Conservation (phyloP, 35 echinoderm and acorn worm genomes). For the Nesometra sesokonis region DNA sequence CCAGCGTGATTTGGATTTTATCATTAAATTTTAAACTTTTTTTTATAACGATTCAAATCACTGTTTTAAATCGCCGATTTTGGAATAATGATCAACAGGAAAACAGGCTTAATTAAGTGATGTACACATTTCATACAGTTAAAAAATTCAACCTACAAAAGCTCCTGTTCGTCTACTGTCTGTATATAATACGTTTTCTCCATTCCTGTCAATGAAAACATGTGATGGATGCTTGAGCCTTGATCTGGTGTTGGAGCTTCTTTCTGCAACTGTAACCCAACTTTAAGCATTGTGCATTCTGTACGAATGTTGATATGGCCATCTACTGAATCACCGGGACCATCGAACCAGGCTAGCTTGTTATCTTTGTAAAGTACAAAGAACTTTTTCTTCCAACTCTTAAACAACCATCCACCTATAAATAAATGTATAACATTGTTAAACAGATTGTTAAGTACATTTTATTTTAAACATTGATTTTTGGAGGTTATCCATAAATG, state of each 20-base stretch:
- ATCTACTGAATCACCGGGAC: not conserved
- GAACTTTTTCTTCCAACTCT: constrained; percentile 43
- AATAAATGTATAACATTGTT: not conserved
- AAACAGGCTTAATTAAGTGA: too few species aligned
- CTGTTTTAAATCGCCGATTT: too few species aligned
- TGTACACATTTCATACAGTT: too few species aligned
- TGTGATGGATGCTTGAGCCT: constrained; percentile 9
- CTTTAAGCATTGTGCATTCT: constrained; percentile 45
- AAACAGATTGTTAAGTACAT: not conserved
- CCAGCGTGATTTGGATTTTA: too few species aligned
- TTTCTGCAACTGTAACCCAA: constrained; percentile 30
- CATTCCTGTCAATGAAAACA: constrained; percentile 43
- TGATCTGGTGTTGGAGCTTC: constrained; percentile 29
- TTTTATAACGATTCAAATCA: too few species aligned
- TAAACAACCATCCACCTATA: constrained; percentile 27
- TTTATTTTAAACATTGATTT: not conserved
- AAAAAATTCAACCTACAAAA: constrained; percentile 62
- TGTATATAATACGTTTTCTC: constrained; percentile 49
- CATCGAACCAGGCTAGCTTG: constrained; percentile 22
- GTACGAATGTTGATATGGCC: constrained; percentile 28
- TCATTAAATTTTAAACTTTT: too few species aligned
- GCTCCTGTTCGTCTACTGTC: constrained; percentile 30
- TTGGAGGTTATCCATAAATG: not conserved
- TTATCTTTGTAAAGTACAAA: constrained; percentile 50
- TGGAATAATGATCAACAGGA: too few species aligned